Base-by-base conservation (phyloP, 2,888 invertebrate genomes). In the Acanthosepion esculentum region DNA sequence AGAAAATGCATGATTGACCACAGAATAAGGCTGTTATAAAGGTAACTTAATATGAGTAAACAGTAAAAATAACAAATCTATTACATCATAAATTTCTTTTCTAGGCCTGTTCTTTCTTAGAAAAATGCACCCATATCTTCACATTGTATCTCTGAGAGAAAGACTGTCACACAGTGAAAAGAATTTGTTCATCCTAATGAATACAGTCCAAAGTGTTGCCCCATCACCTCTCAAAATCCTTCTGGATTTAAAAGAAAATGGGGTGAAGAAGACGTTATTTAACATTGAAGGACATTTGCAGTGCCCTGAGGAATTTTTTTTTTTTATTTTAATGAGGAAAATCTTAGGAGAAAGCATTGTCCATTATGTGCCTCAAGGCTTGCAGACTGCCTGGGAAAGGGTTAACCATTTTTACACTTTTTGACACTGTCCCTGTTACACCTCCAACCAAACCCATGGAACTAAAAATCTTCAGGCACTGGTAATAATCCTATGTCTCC, bases 201-300 rank as follows among this genome's bases (percentile, higher is more conserved):
- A 78, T 78, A n/a, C 78, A 78, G 78, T 78, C 78, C 3, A 33
- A 78, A 78, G n/a, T 78, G 12, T 78, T 78, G 78, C 78, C 78
- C 78, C 18, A 33, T 78, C 33, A 78, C 8, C 78, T n/a, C 78
- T 33, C 78, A 78, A n/a, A 78, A 78, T 78, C n/a, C 78, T 15
- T n/a, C 78, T 78, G 78, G 33, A 78, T 78, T 78, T n/a, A 78
- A 33, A 33, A 78, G 78, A 78, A 78, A 78, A 78, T 78, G 78
- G 78, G 64, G 15, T n/a, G 10, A 78, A 12, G 78, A 78, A 33
- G n/a, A 78, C 33, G 78, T 78, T 78, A 78, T 78, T 78, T 78
- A 78, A 78, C 78, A 78, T n/a, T 78, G 78, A n/a, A 78, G n/a
- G 78, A 78, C 78, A 78, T 78, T 78, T 33, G n/a, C 78, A 78